Conservation (phyloP, 2,888 invertebrate species). For the Dryobota labecula region DNA sequence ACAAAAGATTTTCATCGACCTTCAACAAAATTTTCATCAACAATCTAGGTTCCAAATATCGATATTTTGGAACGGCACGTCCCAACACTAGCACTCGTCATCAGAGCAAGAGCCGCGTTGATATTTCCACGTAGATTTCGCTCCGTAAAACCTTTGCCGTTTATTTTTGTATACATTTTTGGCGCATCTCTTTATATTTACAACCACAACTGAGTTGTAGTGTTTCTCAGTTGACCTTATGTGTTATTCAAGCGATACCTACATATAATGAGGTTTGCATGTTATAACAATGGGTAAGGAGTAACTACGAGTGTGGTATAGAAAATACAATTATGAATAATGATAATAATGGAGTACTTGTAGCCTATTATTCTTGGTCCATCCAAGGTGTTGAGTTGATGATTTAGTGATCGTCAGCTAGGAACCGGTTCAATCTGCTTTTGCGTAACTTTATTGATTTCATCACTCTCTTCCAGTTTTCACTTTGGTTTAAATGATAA, state of each 20-base stretch:
- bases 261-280: conserved; percentile 49
- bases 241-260: conserved; percentile 56
- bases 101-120: conserved; percentile 87
- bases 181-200: conserved; percentile 86
- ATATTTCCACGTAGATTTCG: conserved; percentile 90
- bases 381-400: conserved; percentile 6
- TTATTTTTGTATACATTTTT: conserved; percentile 88
- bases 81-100: conserved; percentile 86
- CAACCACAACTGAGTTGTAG: conserved; percentile 75
- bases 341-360: conserved; percentile 15
- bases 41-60: conserved; percentile 52
- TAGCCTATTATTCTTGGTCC: conserved; percentile 18
- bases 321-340: conserved; percentile 40
- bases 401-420: neutral
- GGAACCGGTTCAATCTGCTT: conserved; percentile 6
- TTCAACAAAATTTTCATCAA: neutral
- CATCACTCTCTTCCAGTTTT: neutral
- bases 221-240: conserved; percentile 70
- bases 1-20: neutral
- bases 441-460: conserved; percentile 13
- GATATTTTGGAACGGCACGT: conserved; percentile 64
- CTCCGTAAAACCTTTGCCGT: conserved; percentile 88
- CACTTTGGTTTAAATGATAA: conserved; percentile 5
- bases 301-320: conserved; percentile 18
- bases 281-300: conserved; percentile 49